Percentiles rank a stretch among this genome's conserved stretches.
phyloP scores from a whole-genome alignment of 2,797 vertebrate species.

The Centroberyx gerrardi region DNA sequence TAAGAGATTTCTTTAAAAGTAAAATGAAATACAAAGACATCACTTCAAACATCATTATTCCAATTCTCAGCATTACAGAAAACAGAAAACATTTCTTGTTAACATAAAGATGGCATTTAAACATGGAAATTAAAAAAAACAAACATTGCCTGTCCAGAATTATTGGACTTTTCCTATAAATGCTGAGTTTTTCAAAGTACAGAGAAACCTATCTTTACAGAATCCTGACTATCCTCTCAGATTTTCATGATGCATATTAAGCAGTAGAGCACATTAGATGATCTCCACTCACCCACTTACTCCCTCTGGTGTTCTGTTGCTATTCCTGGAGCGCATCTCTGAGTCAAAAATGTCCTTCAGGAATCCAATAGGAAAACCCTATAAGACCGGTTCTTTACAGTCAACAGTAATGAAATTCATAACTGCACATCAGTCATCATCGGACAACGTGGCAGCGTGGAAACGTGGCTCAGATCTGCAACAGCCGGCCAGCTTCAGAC shows the following conservation, averaged over 20 bases:
- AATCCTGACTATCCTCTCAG: slow-evolving; percentile 59
- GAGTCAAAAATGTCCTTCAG: slow-evolving; percentile 69
- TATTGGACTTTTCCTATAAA: slow-evolving; percentile 34
- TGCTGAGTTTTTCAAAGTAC: slow-evolving; percentile 9
- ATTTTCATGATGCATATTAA: slow-evolving; percentile 75
- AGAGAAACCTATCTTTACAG: slow-evolving; percentile 27
- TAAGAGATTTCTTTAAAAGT: too few relatives aligned
- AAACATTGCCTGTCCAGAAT: slow-evolving; percentile 1
- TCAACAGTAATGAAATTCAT: slow-evolving; percentile 1
- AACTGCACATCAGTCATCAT: neutral
- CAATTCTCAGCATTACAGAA: neutral
- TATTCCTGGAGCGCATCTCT: slow-evolving; percentile 71
- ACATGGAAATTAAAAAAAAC: neutral
- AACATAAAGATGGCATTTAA: neutral
- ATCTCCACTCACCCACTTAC: slow-evolving; percentile 78
- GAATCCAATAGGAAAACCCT: slow-evolving; percentile 44
- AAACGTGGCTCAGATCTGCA: slow-evolving; percentile 2
- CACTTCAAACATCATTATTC: neutral
- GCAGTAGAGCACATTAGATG: slow-evolving; percentile 55
- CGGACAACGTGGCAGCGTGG: slow-evolving; percentile 1
- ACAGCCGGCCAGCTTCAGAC: slow-evolving; percentile 18
- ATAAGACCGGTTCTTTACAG: neutral
- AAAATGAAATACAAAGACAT: neutral
- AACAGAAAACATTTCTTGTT: neutral
- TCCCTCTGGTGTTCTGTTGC: slow-evolving; percentile 76